phyloP scores from a whole-genome alignment of 1,140 invertebrate species.

The Rhopalosiphum padi region DNA sequence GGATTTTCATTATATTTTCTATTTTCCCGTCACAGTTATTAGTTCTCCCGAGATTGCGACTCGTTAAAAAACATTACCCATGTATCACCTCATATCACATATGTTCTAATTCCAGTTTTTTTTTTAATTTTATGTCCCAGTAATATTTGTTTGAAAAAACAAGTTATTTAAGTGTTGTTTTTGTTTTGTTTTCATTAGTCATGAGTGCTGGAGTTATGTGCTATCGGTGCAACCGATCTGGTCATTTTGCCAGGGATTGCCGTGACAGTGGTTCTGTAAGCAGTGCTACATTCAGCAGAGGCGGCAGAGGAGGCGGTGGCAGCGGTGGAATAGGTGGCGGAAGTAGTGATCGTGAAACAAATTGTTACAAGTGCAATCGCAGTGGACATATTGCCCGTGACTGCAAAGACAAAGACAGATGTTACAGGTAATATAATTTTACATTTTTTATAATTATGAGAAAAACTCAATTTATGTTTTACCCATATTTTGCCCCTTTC shows the following conservation, averaged over 20 bases:
- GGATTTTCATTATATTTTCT: neutral
- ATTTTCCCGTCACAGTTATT: neutral
- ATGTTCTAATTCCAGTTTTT: neutral
- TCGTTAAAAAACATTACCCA: neutral
- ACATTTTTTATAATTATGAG: neutral
- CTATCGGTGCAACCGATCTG: conserved; percentile 93
- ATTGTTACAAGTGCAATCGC: conserved; percentile 84
- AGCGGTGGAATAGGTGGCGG: conserved; percentile 64
- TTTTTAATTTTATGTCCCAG: neutral
- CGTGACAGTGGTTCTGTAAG: conserved; percentile 68
- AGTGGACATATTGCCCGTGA: conserved; percentile 90
- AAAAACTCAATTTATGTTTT: neutral
- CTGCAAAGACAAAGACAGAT: conserved; percentile 68
- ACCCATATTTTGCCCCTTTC: neutral
- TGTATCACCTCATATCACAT: neutral
- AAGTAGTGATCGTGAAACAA: conserved; percentile 68
- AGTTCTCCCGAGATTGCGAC: neutral
- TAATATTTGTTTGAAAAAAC: neutral
- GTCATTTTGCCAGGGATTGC: conserved; percentile 92
- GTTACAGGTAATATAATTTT: conserved; percentile 53
- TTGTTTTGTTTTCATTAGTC: neutral
- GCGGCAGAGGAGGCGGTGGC: conserved; percentile 47
- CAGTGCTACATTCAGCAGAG: conserved; percentile 58
- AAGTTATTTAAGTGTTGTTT: neutral
- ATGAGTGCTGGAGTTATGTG: conserved; percentile 76